phyloP scores from a whole-genome alignment of 2,888 invertebrate genomes.

The Megastigmus dorsalis region DNA sequence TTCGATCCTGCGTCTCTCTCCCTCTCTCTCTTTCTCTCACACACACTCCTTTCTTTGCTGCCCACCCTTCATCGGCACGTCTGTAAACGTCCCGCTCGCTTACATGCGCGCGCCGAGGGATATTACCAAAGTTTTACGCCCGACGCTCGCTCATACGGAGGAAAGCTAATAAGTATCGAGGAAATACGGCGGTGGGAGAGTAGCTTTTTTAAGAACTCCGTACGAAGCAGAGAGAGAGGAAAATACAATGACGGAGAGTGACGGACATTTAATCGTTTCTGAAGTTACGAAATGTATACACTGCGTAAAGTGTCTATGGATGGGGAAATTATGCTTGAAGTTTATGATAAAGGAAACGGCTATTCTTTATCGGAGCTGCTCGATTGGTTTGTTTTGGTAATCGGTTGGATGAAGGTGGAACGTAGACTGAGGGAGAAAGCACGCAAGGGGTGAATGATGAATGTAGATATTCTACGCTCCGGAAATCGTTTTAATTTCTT shows the following conservation, averaged over 20 bases:
- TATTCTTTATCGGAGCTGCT: no score
- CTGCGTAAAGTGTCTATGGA: background rate
- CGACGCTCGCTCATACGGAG: slow-evolving; percentile 53
- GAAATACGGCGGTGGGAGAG: slow-evolving; percentile 64
- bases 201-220: slow-evolving; percentile 70
- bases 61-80: slow-evolving; percentile 32
- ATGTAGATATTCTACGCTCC: no score
- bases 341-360: background rate
- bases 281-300: slow-evolving; percentile 29
- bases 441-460: no score
- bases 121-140: slow-evolving; percentile 64
- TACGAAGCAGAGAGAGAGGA: slow-evolving; percentile 44
- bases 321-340: slow-evolving; percentile 2
- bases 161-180: slow-evolving; percentile 72
- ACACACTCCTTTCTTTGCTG: background rate
- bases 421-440: no score
- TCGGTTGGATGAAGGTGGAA: no score
- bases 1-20: slow-evolving; percentile 25
- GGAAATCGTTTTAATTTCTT: no score
- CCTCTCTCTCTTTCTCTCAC: background rate
- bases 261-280: slow-evolving; percentile 49
- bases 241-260: slow-evolving; percentile 27
- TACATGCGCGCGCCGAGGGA: slow-evolving; percentile 47
- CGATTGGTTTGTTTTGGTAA: no score
- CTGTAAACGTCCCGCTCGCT: slow-evolving; percentile 42